Evolutionary conservation across 2,888 invertebrate genomes (phyloP).

Genomic region (Onchidella celtica): DNA sequence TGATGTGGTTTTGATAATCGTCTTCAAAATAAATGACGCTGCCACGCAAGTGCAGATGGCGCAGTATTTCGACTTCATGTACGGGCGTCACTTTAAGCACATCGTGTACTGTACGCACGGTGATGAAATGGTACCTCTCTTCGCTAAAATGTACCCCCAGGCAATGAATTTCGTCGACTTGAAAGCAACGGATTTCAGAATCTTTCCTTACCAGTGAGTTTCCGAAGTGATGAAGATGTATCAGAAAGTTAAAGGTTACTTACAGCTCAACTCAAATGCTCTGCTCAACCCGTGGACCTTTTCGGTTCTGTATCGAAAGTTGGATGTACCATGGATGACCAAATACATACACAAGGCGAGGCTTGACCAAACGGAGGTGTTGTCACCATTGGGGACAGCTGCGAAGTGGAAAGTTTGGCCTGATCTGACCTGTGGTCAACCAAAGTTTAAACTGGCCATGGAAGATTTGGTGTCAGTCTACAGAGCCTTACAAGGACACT

Average conservation of each 20-base stretch:
- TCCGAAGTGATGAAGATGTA: conserved; percentile 4
- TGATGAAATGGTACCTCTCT: background rate
- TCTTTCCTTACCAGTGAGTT: background rate
- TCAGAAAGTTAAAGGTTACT: background rate
- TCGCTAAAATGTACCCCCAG: conserved; percentile 19
- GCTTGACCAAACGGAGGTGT: background rate
- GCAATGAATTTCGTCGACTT: background rate
- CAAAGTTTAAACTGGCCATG: background rate
- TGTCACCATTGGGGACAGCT: background rate
- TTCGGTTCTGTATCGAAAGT: background rate
- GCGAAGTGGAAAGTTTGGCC: background rate
- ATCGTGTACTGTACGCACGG: conserved; percentile 12
- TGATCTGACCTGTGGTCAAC: background rate
- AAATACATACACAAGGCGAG: background rate
- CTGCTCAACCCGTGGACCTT: conserved; percentile 14
- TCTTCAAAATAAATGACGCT: conserved; percentile 1
- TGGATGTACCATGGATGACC: background rate
- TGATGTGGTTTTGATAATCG: background rate
- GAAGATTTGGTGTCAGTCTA: background rate
- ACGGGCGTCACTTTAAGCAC: conserved; percentile 11
- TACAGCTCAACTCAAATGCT: conserved; percentile 1
- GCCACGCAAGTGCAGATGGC: background rate
- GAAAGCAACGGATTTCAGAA: background rate
- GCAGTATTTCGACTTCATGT: conserved; percentile 13
- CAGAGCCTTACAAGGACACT: background rate